Evolutionary conservation across 2,797 vertebrate species (phyloP), one percentile per base, ranked within the genome.

Genomic region (Fringilla coelebs): DNA sequence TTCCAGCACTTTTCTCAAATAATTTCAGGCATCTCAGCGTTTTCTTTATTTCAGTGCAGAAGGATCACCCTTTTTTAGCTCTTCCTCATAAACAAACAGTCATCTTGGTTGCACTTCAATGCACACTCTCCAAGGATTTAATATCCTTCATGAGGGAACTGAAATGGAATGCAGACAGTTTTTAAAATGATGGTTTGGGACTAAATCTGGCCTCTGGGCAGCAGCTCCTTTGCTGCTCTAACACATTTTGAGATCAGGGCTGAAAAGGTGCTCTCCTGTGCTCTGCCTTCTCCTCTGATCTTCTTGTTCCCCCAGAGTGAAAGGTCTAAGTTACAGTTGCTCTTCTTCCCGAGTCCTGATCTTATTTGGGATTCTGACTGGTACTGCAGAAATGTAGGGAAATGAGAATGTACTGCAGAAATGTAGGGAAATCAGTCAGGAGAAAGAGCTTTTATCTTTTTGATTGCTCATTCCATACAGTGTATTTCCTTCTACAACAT

Each of bases 31-130:
- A 89, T 65, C 79, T 95, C 78, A 74, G 55, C 75, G 51, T 91
- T 95, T 92, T 80, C 79, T 85, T 73, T 77, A 57, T 75, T 82
- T 89, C 41, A 54, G 70, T 77, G 60, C 9, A 93, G 87, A 80
- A 76, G n/a, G 73, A 79, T 92, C 76, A 90, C 46, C 38, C 66
- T 86, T 89, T 91, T 89, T 74, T 43, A 94, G 92, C 77, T 88
- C 51, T 61, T 96, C 66, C 88, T 94, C 89, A 89, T 85, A 95
- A 89, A 94, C 88, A 91, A 96, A 89, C 86, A 75, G 90, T 85
- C 88, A 91, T 72, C 76, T 80, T 91, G 70, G 91, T 81, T 78
- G 80, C 91, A 82, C 67, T 87, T 96, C 89, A 95, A 8, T 83
- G 79, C 85, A 91, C 72, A 34, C 31, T 82, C 81, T 84, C 67